Percentiles rank a stretch among this genome's conserved stretches.
phyloP scores from a whole-genome alignment of 2,797 vertebrate genomes.

The Adrianichthys oophorus region DNA sequence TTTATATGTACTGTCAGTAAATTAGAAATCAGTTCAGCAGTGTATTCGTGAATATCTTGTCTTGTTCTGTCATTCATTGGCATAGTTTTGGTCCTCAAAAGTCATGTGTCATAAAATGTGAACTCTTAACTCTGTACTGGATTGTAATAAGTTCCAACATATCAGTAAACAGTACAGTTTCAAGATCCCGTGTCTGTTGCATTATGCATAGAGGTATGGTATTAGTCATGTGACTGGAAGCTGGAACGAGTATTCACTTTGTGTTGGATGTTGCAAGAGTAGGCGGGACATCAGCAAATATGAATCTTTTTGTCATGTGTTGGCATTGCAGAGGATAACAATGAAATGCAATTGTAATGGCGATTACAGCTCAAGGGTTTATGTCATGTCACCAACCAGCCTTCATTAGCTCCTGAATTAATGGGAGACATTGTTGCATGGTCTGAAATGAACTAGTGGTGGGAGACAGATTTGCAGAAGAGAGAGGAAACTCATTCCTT shows the following conservation, averaged over 20 bases:
- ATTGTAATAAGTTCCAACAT: no score
- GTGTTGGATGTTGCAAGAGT: slow-evolving; percentile 18
- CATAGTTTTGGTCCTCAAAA: no score
- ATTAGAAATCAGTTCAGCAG: no score
- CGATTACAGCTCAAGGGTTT: slow-evolving; percentile 16
- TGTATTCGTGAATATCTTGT: no score
- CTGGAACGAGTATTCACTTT: slow-evolving; percentile 30
- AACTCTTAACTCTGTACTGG: no score
- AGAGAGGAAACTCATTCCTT: slow-evolving; percentile 53
- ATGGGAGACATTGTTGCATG: slow-evolving; percentile 50
- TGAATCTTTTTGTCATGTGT: slow-evolving; percentile 32
- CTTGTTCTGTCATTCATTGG: no score
- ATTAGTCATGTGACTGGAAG: slow-evolving; percentile 15
- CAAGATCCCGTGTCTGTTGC: slow-evolving; percentile 5
- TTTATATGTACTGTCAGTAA: no score
- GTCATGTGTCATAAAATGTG: no score
- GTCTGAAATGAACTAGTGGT: slow-evolving; percentile 53
- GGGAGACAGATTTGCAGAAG: slow-evolving; percentile 56
- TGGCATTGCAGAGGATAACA: slow-evolving; percentile 26
- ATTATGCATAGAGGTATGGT: slow-evolving; percentile 17
- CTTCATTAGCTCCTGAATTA: slow-evolving; percentile 29
- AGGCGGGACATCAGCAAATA: slow-evolving; percentile 20
- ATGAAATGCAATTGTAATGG: slow-evolving; percentile 7
- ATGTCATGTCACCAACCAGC: slow-evolving; percentile 1
- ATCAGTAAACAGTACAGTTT: no score